phyloP scores from a whole-genome alignment of 2,797 vertebrate species.

The Pseudopleuronectes americanus region DNA sequence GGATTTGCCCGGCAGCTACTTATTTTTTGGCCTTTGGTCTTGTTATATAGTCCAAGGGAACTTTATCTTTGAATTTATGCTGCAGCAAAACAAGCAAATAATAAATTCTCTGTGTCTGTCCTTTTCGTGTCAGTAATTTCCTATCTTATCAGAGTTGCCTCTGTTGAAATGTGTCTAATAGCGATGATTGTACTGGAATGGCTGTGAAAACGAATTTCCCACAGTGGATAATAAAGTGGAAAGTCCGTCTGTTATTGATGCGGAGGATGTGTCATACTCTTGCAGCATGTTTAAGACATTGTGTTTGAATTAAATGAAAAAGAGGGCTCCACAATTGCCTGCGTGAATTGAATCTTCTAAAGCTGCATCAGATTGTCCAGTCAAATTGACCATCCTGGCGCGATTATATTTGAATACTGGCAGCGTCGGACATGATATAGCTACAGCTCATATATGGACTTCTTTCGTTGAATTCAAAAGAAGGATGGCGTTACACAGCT shows the following conservation, averaged over 20 bases:
- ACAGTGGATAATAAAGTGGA: no score
- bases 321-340: not conserved
- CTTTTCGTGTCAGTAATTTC: not conserved
- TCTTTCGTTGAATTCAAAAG: slow-evolving; percentile 12
- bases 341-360: slow-evolving; percentile 9
- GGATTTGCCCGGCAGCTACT: slow-evolving; percentile 2
- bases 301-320: slow-evolving; percentile 8
- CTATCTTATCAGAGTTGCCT: no score
- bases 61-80: slow-evolving; percentile 33
- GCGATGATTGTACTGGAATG: no score
- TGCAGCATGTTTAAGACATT: not conserved
- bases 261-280: no score
- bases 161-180: no score
- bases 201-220: no score
- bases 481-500: not conserved
- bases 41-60: slow-evolving; percentile 16
- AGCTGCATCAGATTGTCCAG: slow-evolving; percentile 55
- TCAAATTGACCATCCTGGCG: slow-evolving; percentile 58
- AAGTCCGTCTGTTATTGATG: no score
- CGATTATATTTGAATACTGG: slow-evolving; percentile 61
- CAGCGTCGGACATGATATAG: slow-evolving; percentile 6
- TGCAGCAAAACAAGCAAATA: slow-evolving; percentile 26
- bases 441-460: slow-evolving; percentile 46
- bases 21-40: slow-evolving; percentile 40
- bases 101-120: slow-evolving; percentile 1